A percentile compares a stretch with the other conserved stretches of the same genome.
phyloP scores from a whole-genome alignment of 1,140 invertebrate genomes.

The Hyphantria cunea region DNA sequence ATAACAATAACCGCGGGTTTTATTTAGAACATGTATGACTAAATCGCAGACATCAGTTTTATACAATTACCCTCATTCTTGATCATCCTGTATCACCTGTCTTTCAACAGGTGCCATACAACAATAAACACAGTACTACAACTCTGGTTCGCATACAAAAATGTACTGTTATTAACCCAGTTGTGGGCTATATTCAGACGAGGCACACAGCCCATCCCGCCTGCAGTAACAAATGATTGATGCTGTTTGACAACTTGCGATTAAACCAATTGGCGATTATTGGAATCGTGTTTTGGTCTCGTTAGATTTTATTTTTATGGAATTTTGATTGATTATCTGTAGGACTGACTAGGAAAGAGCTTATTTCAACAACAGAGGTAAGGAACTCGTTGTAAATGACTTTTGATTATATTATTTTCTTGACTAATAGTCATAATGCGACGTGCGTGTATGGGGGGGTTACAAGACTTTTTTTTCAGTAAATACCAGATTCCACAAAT shows the following conservation, averaged over 20 bases:
- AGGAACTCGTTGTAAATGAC: no score
- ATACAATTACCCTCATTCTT: no score
- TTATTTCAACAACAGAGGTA: no score
- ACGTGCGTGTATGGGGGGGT: no score
- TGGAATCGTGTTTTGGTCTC: background rate
- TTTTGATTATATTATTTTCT: no score
- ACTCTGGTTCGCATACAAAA: constrained; percentile 4
- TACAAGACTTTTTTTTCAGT: no score
- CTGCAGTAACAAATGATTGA: constrained; percentile 16
- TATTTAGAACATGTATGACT: no score
- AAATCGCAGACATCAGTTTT: no score
- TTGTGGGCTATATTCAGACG: constrained; percentile 46
- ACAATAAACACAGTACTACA: background rate
- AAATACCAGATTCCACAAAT: no score
- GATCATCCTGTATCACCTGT: background rate
- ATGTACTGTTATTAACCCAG: constrained; percentile 49
- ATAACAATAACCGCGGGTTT: no score
- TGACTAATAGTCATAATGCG: no score
- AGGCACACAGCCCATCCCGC: constrained; percentile 16
- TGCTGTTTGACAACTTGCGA: constrained; percentile 18
- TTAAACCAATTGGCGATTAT: background rate
- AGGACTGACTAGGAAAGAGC: no score
- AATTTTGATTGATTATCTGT: background rate
- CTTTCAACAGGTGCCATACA: background rate
- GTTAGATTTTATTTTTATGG: background rate